phyloP scores from a whole-genome alignment of 2,797 vertebrate genomes.

The Diplodus sargus region DNA sequence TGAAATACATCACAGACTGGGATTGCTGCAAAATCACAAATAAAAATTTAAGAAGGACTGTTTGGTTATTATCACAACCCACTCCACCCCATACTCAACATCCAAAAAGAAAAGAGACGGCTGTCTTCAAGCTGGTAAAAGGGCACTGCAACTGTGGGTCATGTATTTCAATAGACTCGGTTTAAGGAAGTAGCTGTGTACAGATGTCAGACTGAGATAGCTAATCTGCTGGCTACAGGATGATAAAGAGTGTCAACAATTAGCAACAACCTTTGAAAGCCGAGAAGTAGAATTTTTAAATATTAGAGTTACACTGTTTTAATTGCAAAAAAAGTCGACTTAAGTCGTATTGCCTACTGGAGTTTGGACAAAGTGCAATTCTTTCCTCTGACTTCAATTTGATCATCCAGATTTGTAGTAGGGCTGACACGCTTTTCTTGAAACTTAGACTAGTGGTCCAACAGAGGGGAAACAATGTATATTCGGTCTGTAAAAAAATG shows the following conservation, averaged over 20 bases:
- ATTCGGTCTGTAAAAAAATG: background rate
- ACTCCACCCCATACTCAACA: no score
- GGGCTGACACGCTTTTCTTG: background rate
- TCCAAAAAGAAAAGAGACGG: background rate
- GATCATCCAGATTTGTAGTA: background rate
- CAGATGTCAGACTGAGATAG: background rate
- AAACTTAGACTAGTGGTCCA: background rate
- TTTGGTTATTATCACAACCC: background rate
- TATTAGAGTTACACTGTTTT: background rate
- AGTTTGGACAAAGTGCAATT: background rate
- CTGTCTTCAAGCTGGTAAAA: background rate
- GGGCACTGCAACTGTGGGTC: background rate
- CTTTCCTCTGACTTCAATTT: background rate
- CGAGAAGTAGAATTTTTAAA: no score
- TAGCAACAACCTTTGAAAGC: background rate
- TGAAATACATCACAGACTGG: background rate
- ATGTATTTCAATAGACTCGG: background rate
- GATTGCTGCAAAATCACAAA: background rate
- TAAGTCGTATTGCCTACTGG: background rate
- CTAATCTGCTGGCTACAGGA: background rate
- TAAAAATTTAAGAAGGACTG: background rate
- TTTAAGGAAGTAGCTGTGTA: background rate
- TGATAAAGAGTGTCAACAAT: background rate
- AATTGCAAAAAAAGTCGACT: background rate
- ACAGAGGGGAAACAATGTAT: fast-evolving